Conservation (phyloP, 2,797 vertebrate genomes). For the Amniataba percoides region DNA sequence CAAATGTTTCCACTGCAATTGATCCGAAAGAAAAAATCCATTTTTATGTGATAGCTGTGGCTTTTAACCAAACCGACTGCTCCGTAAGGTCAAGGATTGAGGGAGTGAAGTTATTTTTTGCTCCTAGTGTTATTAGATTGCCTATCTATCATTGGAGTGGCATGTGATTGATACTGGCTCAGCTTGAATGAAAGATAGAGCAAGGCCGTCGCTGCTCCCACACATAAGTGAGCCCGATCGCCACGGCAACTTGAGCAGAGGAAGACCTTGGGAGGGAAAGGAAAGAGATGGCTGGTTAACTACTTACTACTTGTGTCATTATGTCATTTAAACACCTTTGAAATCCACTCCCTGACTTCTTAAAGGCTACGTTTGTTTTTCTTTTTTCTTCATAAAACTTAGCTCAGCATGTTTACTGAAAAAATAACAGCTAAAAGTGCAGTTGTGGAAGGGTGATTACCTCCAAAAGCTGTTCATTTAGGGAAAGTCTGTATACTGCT, state of each 20-base stretch:
- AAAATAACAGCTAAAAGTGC: conserved; percentile 23
- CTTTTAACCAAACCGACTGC: conserved; percentile 81
- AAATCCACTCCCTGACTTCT: background rate
- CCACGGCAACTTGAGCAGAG: background rate
- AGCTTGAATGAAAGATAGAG: conserved; percentile 71
- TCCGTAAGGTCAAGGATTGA: conserved; percentile 82
- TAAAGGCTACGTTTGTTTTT: background rate
- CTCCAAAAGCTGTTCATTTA: conserved; percentile 8
- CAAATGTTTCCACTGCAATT: conserved; percentile 73
- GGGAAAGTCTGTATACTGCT: conserved; percentile 34
- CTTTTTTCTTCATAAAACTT: background rate
- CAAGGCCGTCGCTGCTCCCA: conserved; percentile 39
- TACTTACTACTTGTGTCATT: background rate
- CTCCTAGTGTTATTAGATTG: conserved; percentile 77
- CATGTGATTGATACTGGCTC: conserved; percentile 75
- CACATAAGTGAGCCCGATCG: conserved; percentile 17
- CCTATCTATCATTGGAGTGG: conserved; percentile 74
- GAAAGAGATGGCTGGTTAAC: background rate
- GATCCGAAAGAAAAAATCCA: conserved; percentile 77
- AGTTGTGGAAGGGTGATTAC: conserved; percentile 16
- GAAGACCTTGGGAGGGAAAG: background rate
- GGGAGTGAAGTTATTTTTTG: conserved; percentile 79
- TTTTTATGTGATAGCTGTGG: conserved; percentile 77
- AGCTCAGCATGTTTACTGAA: conserved; percentile 17
- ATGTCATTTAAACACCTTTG: conserved; percentile 15